phyloP scores from a whole-genome alignment of 2,113 vertebrate species.

The Eretmochelys imbricata region DNA sequence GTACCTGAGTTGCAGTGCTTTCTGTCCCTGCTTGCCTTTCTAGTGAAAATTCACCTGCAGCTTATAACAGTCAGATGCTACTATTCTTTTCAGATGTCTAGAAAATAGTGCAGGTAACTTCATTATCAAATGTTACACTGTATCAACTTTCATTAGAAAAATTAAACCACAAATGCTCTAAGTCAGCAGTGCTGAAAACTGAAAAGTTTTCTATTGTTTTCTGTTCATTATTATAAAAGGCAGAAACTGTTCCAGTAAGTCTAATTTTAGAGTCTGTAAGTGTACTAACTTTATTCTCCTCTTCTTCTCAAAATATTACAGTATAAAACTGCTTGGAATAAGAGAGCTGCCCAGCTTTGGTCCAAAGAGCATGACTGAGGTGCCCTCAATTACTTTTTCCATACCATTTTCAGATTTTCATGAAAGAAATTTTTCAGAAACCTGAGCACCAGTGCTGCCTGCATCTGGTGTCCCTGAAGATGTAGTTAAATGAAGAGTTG shows the following conservation, averaged over 20 bases:
- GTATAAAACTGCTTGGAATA: neutral
- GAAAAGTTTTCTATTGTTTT: neutral
- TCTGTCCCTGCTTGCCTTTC: slow-evolving; percentile 13
- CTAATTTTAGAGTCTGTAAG: neutral
- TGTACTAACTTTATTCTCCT: neutral
- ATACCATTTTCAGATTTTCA: neutral
- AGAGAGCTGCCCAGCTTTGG: neutral
- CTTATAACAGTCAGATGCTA: neutral
- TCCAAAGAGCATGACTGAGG: neutral
- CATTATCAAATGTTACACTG: neutral
- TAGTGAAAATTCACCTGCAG: neutral
- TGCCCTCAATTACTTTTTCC: neutral
- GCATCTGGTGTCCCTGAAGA: neutral
- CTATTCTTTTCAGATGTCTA: neutral
- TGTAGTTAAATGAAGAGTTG: neutral
- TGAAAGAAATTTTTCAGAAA: neutral
- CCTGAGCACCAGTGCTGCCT: neutral
- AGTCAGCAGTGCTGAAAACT: slow-evolving; percentile 6
- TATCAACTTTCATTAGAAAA: slow-evolving; percentile 5
- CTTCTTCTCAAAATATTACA: neutral
- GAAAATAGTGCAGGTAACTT: neutral
- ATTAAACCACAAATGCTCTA: neutral
- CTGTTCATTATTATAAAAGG: neutral
- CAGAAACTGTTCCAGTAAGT: neutral
- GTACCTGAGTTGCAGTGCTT: neutral